Evolutionary conservation across 37 sponge, comb jelly and placozoan species (phyloP), one percentile per base, ranked within the genome.

Genomic region (Ianthella basta): DNA sequence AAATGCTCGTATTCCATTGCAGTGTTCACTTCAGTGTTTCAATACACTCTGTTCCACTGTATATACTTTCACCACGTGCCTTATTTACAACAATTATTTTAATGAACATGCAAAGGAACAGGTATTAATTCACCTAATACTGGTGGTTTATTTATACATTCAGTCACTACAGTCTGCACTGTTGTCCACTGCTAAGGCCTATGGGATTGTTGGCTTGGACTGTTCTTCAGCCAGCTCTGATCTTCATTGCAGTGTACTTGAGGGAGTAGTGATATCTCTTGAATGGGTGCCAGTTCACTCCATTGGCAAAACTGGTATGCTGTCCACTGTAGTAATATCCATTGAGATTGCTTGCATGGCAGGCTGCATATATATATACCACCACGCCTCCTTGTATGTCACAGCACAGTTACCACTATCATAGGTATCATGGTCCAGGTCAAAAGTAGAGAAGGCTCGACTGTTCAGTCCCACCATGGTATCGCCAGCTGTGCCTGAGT

Each of bases 211-310:
- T 44, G 3, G 3, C 3, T 44, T 44, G 3, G 50, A 44, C 50
- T 44, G 50, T 8, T 44, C 50, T 8, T 44, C 50, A 44, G 6
- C 10, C 34, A 30, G 70, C 70, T 69, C 70, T 69, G 70, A 75
- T 36, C 78, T 75, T 75, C 78, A 75, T 75, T 36, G 33, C 78
- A 20, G 78, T 41, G 37, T 36, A 75, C 53, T 75, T 75, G 38
- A 75, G 78, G 20, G 78, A 75, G 78, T 75, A 75, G 53, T 41
- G 78, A 41, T 75, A 24, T 8, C 78, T 53, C 10, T 75, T 75
- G 24, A 30, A 75, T 40, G 33, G 5, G 4, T 75, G 12, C 78
- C 78, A 75, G 78, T 53, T 75, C 16, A 75, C 78, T 21, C 78
- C 78, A 75, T 75, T 53, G 40, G 78, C 78, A 38, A 14, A 21